These are phyloP conservation scores for Scotopteryx bipunctaria DNA, from an alignment of 2,888 invertebrate species.

Conservation along the genomic window DNA sequence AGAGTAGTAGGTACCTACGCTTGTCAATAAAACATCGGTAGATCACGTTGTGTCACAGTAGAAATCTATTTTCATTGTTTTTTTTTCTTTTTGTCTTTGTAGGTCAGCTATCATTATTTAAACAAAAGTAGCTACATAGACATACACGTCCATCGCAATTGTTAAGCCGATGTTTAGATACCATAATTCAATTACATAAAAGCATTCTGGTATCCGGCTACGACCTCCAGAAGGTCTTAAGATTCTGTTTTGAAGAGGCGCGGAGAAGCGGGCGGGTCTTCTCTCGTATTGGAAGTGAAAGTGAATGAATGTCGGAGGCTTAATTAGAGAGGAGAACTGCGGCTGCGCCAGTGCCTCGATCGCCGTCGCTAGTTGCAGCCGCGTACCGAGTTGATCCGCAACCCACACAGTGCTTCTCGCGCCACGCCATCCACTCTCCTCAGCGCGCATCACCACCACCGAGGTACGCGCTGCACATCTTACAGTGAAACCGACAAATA, in stretches of 20 bases:
- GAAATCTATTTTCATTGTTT: neutral
- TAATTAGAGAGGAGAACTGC: slow-evolving; percentile 81
- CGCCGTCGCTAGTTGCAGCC: slow-evolving; percentile 68
- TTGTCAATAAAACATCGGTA: neutral
- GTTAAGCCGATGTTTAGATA: slow-evolving; percentile 35
- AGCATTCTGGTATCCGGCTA: slow-evolving; percentile 66
- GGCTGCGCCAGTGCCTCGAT: slow-evolving; percentile 76
- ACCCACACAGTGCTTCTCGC: slow-evolving; percentile 25
- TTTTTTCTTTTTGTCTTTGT: neutral
- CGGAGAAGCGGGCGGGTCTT: slow-evolving; percentile 69
- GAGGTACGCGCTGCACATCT: slow-evolving; percentile 60
- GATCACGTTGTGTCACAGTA: neutral
- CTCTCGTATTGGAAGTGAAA: slow-evolving; percentile 81
- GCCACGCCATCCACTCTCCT: slow-evolving; percentile 42
- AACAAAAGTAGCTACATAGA: neutral
- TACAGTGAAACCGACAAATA: slow-evolving; percentile 30
- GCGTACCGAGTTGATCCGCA: slow-evolving; percentile 51
- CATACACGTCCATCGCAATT: slow-evolving; percentile 5
- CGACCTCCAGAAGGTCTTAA: slow-evolving; percentile 80
- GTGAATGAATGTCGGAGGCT: slow-evolving; percentile 82
- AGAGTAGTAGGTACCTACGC: too few species aligned
- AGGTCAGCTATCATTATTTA: slow-evolving; percentile 4
- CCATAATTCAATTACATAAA: slow-evolving; percentile 54
- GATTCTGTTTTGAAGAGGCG: slow-evolving; percentile 63
- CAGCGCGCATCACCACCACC: slow-evolving; percentile 43